Conservation (phyloP, 2,888 invertebrate species). For the Lasioglossum malachurum region DNA sequence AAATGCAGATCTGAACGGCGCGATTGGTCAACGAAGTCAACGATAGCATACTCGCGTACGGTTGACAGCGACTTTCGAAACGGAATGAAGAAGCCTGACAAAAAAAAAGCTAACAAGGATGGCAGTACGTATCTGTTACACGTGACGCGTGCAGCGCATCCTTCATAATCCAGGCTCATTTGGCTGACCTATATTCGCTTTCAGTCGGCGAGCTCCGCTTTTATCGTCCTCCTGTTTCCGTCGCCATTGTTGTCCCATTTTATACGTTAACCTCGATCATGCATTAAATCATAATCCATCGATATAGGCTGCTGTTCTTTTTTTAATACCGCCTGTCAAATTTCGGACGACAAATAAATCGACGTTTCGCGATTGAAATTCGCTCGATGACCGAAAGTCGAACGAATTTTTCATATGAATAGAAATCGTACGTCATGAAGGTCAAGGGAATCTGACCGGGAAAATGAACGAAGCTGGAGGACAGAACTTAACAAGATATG, state of each 20-base stretch:
- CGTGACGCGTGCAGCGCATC: constrained; percentile 36
- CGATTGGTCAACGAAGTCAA: not conserved
- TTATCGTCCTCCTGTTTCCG: constrained; percentile 41
- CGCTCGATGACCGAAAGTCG: not conserved
- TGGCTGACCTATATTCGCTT: constrained; percentile 56
- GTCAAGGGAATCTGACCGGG: too few relatives aligned
- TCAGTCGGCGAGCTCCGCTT: constrained; percentile 15
- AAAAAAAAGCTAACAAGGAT: constrained; percentile 14
- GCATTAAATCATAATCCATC: not conserved
- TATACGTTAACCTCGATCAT: constrained; percentile 14
- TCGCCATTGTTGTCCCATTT: constrained; percentile 33
- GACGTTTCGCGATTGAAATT: not conserved
- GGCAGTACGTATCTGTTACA: constrained; percentile 30
- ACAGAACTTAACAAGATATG: too few relatives aligned
- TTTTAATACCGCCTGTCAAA: not conserved
- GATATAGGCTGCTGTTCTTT: not conserved
- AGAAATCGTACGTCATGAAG: not conserved
- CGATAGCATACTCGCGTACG: not conserved
- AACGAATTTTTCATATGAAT: not conserved
- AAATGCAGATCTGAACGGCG: not conserved
- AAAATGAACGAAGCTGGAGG: too few relatives aligned
- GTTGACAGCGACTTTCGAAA: not conserved
- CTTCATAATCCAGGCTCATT: constrained; percentile 58
- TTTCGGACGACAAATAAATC: not conserved
- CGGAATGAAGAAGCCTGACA: not conserved